Evolutionary conservation across 2,797 vertebrate genomes (phyloP).

Genomic region (Taeniopygia guttata): DNA sequence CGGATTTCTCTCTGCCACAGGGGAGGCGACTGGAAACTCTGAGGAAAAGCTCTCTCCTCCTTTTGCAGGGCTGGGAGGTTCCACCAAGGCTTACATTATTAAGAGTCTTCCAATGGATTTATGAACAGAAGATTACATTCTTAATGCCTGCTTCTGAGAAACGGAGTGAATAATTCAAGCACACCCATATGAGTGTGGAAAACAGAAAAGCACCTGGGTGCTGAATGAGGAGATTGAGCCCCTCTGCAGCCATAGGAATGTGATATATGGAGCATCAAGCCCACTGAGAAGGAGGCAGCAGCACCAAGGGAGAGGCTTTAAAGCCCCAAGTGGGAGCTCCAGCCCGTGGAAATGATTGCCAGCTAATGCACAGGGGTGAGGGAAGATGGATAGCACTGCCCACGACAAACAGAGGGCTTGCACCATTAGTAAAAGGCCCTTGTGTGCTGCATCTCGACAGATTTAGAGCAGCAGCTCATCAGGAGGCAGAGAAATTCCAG

Average conservation of each 20-base stretch:
- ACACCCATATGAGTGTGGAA: background rate
- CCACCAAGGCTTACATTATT: conserved; percentile 57
- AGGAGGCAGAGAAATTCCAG: conserved; percentile 5
- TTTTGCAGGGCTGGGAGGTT: conserved; percentile 15
- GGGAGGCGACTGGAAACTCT: background rate
- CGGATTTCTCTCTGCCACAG: background rate
- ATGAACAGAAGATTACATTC: conserved; percentile 51
- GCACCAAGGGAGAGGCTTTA: background rate
- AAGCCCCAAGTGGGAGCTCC: background rate
- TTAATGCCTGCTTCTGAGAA: conserved; percentile 60
- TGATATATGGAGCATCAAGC: background rate
- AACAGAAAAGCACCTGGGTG: conserved; percentile 11
- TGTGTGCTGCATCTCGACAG: conserved; percentile 16
- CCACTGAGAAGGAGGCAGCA: background rate
- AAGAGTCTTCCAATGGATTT: conserved; percentile 61
- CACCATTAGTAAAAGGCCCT: background rate
- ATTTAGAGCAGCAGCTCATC: conserved; percentile 22
- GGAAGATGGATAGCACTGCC: background rate
- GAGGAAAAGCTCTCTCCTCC: conserved; percentile 46
- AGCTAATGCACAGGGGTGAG: background rate
- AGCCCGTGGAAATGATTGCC: background rate
- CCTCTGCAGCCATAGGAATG: background rate
- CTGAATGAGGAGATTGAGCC: background rate
- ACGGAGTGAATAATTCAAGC: conserved; percentile 45
- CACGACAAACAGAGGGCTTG: background rate